Evolutionary conservation across 2,888 invertebrate species (phyloP), one percentile per base, ranked within the genome.

Genomic region (Asteroscopus sphinx): DNA sequence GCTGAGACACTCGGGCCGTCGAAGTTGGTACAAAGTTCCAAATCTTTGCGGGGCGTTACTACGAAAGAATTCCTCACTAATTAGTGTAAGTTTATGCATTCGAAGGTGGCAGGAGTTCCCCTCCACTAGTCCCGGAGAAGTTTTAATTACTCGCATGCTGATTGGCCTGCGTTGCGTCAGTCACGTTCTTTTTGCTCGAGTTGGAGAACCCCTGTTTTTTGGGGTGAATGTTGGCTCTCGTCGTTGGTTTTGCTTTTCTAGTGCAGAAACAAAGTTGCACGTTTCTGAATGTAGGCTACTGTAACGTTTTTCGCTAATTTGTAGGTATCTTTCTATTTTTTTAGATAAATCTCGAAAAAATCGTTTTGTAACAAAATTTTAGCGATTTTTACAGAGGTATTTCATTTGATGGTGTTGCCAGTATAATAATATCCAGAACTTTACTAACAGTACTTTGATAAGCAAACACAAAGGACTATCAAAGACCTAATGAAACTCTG

Each of bases 51-150:
- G 64, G 80, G 83, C 76, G 86, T 78, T 79, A 80, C 87, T 85
- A 69, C 75, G 88, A 91, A 93, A 93, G 92, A 93, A 93, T 93
- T 91, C 82, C 83, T 83, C 83, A 81, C 83, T 93, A 93, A 93
- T 93, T 93, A 92, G 92, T 88, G 88, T 88, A 93, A 93, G 91
- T 93, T 92, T 92, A 93, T 93, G 89, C 90, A 92, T 88, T 88
- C 80, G 80, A 78, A 88, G 86, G 87, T 86, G 78, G 81, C 74
- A 70, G 74, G 65, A 67, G 75, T 71, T 72, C 63, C 70, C 63
- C 74, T 75, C 68, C 76, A 80, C 82, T 85, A 83, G 86, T 83
- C 81, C 61, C 62, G 71, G 74, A 79, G 76, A 91, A 92, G 83
- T 93, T 93, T 93, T 93, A 93, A 93, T 93, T 92, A 89, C 89